Evolutionary conservation across 2,888 invertebrate genomes (phyloP), one percentile per base, ranked within the genome.

Genomic region (Hoplodrina ambigua): DNA sequence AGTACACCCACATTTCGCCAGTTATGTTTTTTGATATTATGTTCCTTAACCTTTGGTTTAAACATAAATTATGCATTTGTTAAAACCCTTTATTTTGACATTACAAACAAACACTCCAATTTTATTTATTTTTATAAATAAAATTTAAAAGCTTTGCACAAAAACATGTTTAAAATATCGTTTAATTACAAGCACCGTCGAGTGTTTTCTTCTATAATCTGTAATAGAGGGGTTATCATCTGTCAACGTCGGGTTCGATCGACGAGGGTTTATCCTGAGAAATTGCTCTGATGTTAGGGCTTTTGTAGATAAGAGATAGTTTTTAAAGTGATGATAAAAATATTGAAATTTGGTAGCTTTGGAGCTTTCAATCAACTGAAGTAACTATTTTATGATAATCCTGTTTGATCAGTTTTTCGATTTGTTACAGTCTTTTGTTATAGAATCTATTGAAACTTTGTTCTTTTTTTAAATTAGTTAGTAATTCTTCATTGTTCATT

Each of bases 191-290:
- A 66, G 59, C 66, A 54, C 59, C 46, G 66, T 63, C n/a, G 61
- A 69, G 67, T 63, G 44, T 69, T 79, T 61, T 75, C 71, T 81
- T 72, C 54, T 69, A 69, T 72, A 83, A 85, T 83, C 77, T 70
- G 57, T 82, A 69, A 80, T 75, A 77, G 72, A 79, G 72, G 67
- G 67, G 54, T 72, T 72, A 75, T 83, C 80, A 86, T 86, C 86
- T 76, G 85, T 86, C 86, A 85, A 84, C 75, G 86, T 86, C 86
- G 65, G 7, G n/a, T 33, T 41, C 74, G 81, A 85, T 84, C 78
- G 82, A 81, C 80, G 69, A 78, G 76, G 80, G 82, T 76, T 85
- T 86, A 86, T 82, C 75, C 81, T 83, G 85, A 85, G 84, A 85
- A 82, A 86, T 86, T 81, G 81, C 74, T 49, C 52, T 19, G 57